Evolutionary conservation across 2,888 invertebrate species (phyloP).

Genomic region (Galerucella calmariensis): DNA sequence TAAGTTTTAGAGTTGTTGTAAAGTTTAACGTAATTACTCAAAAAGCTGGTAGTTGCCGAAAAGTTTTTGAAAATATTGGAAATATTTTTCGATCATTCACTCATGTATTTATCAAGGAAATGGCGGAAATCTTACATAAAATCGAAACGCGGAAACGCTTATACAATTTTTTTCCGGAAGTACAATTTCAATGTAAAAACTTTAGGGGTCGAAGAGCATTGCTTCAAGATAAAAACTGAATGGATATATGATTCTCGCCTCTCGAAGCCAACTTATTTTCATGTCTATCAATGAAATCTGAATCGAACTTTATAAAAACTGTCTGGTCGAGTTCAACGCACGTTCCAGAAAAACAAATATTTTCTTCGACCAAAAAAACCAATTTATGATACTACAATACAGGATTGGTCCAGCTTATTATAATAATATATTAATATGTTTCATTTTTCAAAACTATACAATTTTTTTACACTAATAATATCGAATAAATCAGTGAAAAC

Average conservation of each 20-base stretch:
- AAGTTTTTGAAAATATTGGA: no score
- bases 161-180: no score
- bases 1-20: no score
- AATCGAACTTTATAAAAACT: conserved; percentile 4
- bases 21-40: no score
- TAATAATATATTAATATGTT: no score
- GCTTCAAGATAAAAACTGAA: background rate
- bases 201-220: background rate
- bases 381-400: background rate
- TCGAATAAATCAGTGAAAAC: no score
- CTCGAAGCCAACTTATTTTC: conserved; percentile 10
- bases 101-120: no score
- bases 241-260: conserved; percentile 8
- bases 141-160: background rate
- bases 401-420: background rate
- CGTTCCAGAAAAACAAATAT: conserved; percentile 1
- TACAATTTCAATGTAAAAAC: background rate
- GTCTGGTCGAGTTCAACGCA: conserved; percentile 11
- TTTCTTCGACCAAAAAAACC: background rate
- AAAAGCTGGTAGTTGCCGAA: no score
- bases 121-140: background rate
- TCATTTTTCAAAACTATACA: no score
- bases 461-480: no score
- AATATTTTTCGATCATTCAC: no score
- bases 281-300: conserved; percentile 17